Base-by-base conservation (phyloP, 2,888 invertebrate genomes). In the Falcaria lacertinaria region DNA sequence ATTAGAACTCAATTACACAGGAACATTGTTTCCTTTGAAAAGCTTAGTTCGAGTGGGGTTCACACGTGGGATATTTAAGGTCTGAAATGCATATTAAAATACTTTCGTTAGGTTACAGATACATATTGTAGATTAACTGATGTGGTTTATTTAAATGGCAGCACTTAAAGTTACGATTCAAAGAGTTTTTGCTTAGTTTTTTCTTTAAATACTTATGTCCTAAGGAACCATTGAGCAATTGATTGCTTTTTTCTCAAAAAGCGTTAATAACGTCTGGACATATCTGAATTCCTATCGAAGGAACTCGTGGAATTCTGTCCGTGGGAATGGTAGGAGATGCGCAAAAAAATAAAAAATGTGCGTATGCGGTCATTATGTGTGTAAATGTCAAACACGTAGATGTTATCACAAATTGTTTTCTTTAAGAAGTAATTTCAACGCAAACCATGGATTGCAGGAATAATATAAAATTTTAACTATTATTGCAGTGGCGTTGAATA, bases 231-330 rank as follows among this genome's bases (percentile, higher is more conserved):
- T 52, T 45, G 33, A 11, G 50, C 50, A 50, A 59, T 51, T 53
- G 54, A 54, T 51, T 48, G 17, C 15, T 47, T 52, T 54, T 56
- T 45, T 37, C 15, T 46, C 41, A 56, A 52, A 55, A 52, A 47
- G 53, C 43, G 43, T 39, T 42, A 50, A 50, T 56, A 53, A 54
- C 34, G 52, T 14, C 33, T 16, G 32, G 38, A 49, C 32, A 33
- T 59, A 64, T 60, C 64, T 60, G 19, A 15, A 47, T 41, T 42
- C 15, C 42, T 44, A 60, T 60, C 64, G 33, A 38, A 3, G 52
- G 57, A 47, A 54, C 52, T 57, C 35, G 46, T 45, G 13, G 44
- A 51, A 60, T 63, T 49, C 51, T 34, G n/a, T 34, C 41, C 36
- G 41, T 42, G 38, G 39, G 37, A 37, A 17, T 38, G 45, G 47